phyloP scores from a whole-genome alignment of 1,140 invertebrate genomes.

The Philaenus spumarius region DNA sequence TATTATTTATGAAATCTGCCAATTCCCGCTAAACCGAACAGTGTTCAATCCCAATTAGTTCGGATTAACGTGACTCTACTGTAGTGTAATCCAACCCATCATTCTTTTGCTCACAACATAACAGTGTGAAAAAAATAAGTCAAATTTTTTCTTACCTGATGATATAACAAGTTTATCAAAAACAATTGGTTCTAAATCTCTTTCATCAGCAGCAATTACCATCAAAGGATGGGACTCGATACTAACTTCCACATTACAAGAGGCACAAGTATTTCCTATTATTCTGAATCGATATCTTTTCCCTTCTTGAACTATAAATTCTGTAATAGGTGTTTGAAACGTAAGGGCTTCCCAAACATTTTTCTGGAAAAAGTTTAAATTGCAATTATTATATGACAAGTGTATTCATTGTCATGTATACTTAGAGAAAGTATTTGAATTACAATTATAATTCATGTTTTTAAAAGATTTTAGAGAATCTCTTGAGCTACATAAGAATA shows the following conservation, averaged over 20 bases:
- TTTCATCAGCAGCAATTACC: constrained; percentile 45
- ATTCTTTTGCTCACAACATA: too few species aligned
- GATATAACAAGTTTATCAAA: constrained; percentile 26
- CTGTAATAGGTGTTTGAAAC: background rate
- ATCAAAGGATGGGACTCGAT: constrained; percentile 28
- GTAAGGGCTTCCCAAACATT: too few species aligned
- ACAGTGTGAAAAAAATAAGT: too few species aligned
- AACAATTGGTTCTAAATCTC: constrained; percentile 43
- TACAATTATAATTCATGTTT: background rate
- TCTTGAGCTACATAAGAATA: background rate
- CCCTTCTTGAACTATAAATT: constrained; percentile 29
- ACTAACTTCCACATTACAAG: constrained; percentile 1
- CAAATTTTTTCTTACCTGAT: too few species aligned
- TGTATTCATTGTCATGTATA: background rate
- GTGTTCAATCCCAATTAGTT: too few species aligned
- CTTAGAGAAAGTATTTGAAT: background rate
- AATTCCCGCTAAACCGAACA: too few species aligned
- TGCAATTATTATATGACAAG: background rate
- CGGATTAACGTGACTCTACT: too few species aligned
- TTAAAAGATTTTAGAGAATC: background rate
- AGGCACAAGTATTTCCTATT: constrained; percentile 32
- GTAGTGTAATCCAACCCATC: too few species aligned
- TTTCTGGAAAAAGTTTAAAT: background rate
- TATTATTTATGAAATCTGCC: too few species aligned
- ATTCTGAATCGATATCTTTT: constrained; percentile 44